Percentiles rank a stretch among this genome's conserved stretches.
Conservation (phyloP, 2,113 vertebrate genomes). For the Brachirus orientalis region DNA sequence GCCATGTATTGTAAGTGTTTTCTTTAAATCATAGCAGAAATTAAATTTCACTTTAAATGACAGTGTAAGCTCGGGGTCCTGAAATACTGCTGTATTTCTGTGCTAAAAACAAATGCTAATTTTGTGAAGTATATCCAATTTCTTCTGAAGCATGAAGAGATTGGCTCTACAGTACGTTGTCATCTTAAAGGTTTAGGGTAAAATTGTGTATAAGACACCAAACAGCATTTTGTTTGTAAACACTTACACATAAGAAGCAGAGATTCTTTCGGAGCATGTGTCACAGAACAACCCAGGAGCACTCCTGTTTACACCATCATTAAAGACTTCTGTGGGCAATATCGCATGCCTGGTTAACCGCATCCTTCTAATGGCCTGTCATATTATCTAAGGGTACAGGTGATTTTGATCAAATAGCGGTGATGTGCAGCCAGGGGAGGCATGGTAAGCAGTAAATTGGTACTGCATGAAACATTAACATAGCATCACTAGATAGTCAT, state of each 20-base stretch:
- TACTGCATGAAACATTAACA: too few species aligned
- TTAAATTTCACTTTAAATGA: slow-evolving; percentile 15
- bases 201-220: neutral
- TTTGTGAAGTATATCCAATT: neutral
- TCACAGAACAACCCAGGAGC: slow-evolving; percentile 16
- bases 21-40: neutral
- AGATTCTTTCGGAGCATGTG: neutral
- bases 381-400: slow-evolving; percentile 56
- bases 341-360: slow-evolving; percentile 55
- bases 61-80: neutral
- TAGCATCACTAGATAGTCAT: too few species aligned
- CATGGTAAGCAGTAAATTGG: too few species aligned
- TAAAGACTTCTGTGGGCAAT: slow-evolving; percentile 42
- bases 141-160: neutral
- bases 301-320: slow-evolving; percentile 48
- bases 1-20: neutral
- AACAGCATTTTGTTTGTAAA: neutral
- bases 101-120: too few species aligned
- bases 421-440: too few species aligned
- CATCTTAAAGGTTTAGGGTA: neutral
- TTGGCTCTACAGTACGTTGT: neutral
- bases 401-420: slow-evolving; percentile 54
- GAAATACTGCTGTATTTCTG: neutral
- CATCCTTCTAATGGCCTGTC: slow-evolving; percentile 62
- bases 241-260: neutral